These are phyloP conservation scores for Drosophila limbata DNA, from an alignment of 2,888 invertebrate species.

Conservation along the genomic window DNA sequence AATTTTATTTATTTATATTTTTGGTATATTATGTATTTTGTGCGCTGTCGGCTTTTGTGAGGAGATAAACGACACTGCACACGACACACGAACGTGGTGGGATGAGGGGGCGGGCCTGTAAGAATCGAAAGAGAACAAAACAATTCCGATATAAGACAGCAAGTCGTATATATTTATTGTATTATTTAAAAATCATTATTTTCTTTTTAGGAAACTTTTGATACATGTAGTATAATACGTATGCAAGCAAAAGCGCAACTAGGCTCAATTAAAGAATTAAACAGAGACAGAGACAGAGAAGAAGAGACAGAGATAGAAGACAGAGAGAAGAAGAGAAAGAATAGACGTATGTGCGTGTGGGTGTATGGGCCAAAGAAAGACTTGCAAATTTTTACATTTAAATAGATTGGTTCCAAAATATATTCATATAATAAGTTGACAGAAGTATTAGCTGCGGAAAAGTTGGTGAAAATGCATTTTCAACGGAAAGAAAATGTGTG, in stretches of 20 bases:
- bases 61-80: constrained; percentile 57
- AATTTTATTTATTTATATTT: constrained; percentile 31
- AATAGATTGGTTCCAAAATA: not conserved
- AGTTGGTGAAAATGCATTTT: constrained; percentile 47
- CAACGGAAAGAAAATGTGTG: constrained; percentile 34
- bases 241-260: constrained; percentile 50
- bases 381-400: constrained; percentile 18
- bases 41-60: constrained; percentile 57
- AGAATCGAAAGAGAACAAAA: constrained; percentile 82
- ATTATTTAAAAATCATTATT: constrained; percentile 28
- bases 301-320: constrained; percentile 14
- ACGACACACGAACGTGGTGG: constrained; percentile 60
- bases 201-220: constrained; percentile 24
- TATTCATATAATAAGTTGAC: constrained; percentile 4
- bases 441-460: constrained; percentile 15
- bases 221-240: constrained; percentile 38
- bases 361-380: constrained; percentile 14
- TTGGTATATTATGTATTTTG: constrained; percentile 41
- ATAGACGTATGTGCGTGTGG: not conserved
- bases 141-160: constrained; percentile 76
- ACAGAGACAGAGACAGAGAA: constrained; percentile 17
- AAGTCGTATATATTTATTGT: constrained; percentile 47
- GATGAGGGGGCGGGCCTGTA: constrained; percentile 67
- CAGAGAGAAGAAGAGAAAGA: constrained; percentile 9
- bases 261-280: constrained; percentile 27